Evolutionary conservation across 2,888 invertebrate species (phyloP), one percentile per base, ranked within the genome.

Genomic region (Scaptomyza parva): DNA sequence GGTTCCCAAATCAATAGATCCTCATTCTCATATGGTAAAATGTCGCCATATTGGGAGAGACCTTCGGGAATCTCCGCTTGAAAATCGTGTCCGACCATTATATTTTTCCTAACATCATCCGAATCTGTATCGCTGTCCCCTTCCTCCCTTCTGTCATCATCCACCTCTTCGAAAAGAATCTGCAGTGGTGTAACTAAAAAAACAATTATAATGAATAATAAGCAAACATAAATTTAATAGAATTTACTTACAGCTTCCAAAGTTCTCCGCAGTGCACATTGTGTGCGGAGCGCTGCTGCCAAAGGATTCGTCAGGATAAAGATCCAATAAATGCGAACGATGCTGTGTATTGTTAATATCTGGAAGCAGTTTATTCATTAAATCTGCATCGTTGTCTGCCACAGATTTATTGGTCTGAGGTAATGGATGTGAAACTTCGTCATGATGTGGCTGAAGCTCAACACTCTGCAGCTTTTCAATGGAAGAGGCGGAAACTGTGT

Each of bases 1-100:
- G 98, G 98, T 90, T 98, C 97, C 98, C 99, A 99, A 9, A 99
- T 92, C 53, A 98, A 93, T 92, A 97, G 97, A 89, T 98, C 98
- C 90, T 98, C 98, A 92, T 98, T 98, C 92, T 98, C 97, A 90
- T 98, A 97, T 0, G 97, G 97, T 69, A 97, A 92, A n/a, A 96
- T 96, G 92, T 98, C 98, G 88, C 97, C 98, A 91, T 99, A 98
- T 88, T 95, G 95, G 86, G 96, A 96, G 17, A 98, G 93, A 0
- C 97, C 98, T 90, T 97, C 97, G 1, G 98, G 98, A 88, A 99
- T 97, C 57, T 94, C 95, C 3, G 98, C 99, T 93, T 99, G 99
- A 91, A 96, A 98, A 89, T 97, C 97, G 73, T 95, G 95, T 17
- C 98, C 99, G 24, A 99, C 98, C 96, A 98, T 98, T 72, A 98